Percentiles rank a stretch among this genome's conserved stretches.
phyloP scores from a whole-genome alignment of 2,113 vertebrate genomes.

The Corvus moneduloides region DNA sequence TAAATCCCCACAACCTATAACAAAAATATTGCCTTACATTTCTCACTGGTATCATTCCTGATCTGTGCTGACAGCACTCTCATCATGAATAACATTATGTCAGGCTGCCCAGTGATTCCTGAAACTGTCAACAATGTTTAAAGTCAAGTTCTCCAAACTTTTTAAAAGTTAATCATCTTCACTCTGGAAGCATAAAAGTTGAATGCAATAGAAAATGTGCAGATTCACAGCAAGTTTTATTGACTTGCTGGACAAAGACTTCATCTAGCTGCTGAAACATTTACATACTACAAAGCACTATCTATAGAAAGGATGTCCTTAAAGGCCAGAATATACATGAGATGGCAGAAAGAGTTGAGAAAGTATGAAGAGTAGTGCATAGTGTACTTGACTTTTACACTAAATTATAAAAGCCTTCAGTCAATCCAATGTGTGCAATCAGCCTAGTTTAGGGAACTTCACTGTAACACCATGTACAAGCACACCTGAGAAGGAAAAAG shows the following conservation, averaged over 20 bases:
- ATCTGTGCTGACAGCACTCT: constrained; percentile 55
- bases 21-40: constrained; percentile 20
- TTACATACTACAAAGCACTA: constrained; percentile 36
- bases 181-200: constrained; percentile 64
- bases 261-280: constrained; percentile 55
- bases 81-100: constrained; percentile 67
- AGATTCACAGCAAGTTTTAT: constrained; percentile 48
- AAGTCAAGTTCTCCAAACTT: constrained; percentile 67
- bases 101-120: constrained; percentile 59
- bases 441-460: not conserved
- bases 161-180: constrained; percentile 72
- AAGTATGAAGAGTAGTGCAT: not conserved
- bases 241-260: constrained; percentile 39
- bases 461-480: not conserved
- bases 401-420: not conserved
- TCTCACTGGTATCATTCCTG: constrained; percentile 37
- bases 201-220: constrained; percentile 58
- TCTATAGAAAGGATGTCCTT: constrained; percentile 14
- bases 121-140: constrained; percentile 67
- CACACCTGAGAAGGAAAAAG: not conserved
- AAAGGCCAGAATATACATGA: constrained; percentile 32
- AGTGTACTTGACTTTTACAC: not conserved
- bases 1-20: constrained; percentile 20
- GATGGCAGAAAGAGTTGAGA: not conserved
- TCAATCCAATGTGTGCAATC: not conserved